A percentile compares a stretch with the other conserved stretches of the same genome.
phyloP scores from a whole-genome alignment of 2,113 vertebrate genomes.

The Chlorocebus sabaeus region DNA sequence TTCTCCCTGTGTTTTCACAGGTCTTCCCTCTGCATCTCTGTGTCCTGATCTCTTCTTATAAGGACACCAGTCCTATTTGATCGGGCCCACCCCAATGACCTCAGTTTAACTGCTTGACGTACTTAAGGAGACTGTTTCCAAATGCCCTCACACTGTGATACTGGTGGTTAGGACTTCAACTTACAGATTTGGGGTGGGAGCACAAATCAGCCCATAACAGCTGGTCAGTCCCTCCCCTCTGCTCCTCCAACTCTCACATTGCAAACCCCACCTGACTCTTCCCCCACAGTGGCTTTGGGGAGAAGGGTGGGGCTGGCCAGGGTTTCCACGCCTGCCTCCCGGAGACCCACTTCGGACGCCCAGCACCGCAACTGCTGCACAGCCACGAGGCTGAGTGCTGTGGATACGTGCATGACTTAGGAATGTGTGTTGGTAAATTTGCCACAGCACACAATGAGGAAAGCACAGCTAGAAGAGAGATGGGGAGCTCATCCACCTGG shows the following conservation, averaged over 20 bases:
- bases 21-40: background rate
- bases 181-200: accelerated
- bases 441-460: constrained; percentile 35
- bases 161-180: accelerated
- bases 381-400: background rate
- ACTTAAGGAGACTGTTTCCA: background rate
- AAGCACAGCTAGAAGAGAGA: background rate
- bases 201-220: too few species aligned
- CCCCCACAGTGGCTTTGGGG: accelerated
- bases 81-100: too few species aligned
- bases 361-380: background rate
- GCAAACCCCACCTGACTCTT: too few species aligned
- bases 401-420: background rate
- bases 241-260: background rate
- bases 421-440: constrained; percentile 40
- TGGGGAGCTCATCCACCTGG: accelerated
- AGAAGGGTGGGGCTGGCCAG: accelerated
- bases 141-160: background rate
- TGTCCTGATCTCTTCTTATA: background rate
- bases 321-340: background rate
- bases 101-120: background rate
- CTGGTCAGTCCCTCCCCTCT: too few species aligned
- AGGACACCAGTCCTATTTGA: background rate
- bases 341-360: accelerated
- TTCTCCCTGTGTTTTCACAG: background rate